Evolutionary conservation across 2,888 invertebrate genomes (phyloP), one percentile per base, ranked within the genome.

Genomic region (Caenorhabditis sulstoni): DNA sequence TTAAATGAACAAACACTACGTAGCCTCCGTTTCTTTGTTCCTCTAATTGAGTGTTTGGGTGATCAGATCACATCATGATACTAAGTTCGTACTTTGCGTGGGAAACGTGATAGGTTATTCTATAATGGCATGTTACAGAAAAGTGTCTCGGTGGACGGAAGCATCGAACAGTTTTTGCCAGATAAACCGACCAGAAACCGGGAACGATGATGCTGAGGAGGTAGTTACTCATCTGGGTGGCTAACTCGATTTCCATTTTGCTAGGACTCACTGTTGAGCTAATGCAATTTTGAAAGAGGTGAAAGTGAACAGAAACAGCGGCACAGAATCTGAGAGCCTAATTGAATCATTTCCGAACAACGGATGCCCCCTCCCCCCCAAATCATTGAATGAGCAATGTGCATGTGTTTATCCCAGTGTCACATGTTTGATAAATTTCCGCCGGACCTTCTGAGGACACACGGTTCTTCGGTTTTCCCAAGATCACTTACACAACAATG

Each of bases 401-500:
- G 55, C 53, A 65, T 53, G 53, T 37, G n/a, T 35, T 16, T n/a
- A 39, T 9, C 18, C 14, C 41, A 14, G 11, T 37, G 37, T 41
- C 41, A 41, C 41, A 41, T 41, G 41, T 41, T 41, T 35, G 41
- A 41, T 41, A 41, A 41, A 8, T 41, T 37, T 5, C 11, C 7
- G 11, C 37, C 37, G n/a, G n/a, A 22, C 23, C 22, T 37, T 37
- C 37, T 37, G 29, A 37, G 47, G 58, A 68, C 52, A 68, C 52
- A 53, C 39, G 39, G 47, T 57, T 68, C 52, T 50, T 59, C n/a
- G 18, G 37, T n/a, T n/a, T n/a, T n/a, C n/a, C n/a, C n/a, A n/a
- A n/a, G n/a, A n/a, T n/a, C n/a, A 85, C 87, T 85, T 71, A 89
- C 87, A 86, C 84, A 7, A 89, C 85, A 45, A 89, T 83, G 5